These are phyloP conservation scores for Pogonocichla stellata DNA, from an alignment of 2,113 vertebrate genomes.

Conservation along the genomic window DNA sequence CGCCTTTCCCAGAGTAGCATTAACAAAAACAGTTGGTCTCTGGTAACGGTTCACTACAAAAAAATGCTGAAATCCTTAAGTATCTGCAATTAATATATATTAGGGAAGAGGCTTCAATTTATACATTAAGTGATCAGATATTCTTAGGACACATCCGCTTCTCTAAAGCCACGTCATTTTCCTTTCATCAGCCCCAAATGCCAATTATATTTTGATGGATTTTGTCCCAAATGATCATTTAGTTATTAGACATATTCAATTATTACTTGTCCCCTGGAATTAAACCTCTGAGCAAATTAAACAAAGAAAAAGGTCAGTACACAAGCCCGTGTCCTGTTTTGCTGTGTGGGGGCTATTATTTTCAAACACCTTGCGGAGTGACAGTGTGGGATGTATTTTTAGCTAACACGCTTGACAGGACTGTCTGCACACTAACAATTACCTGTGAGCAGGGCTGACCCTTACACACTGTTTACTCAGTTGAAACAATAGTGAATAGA, in stretches of 20 bases:
- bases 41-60: constrained; percentile 63
- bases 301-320: constrained; percentile 89
- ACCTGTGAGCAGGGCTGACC: constrained; percentile 86
- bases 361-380: constrained; percentile 85
- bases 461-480: constrained; percentile 82
- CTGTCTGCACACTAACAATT: constrained; percentile 85
- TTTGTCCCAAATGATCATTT: constrained; percentile 81
- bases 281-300: constrained; percentile 78
- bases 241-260: constrained; percentile 82
- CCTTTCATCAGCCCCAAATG: constrained; percentile 74
- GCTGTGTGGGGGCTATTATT: constrained; percentile 83
- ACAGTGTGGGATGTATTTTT: constrained; percentile 88
- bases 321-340: constrained; percentile 79
- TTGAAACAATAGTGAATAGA: constrained; percentile 82
- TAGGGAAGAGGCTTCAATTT: constrained; percentile 68
- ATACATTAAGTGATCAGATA: constrained; percentile 75
- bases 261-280: constrained; percentile 80
- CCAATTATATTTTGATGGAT: constrained; percentile 83
- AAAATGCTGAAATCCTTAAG: constrained; percentile 70
- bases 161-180: constrained; percentile 46
- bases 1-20: constrained; percentile 78
- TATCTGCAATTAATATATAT: constrained; percentile 81
- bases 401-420: constrained; percentile 82
- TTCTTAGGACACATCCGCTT: constrained; percentile 58
- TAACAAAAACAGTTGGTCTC: constrained; percentile 84